phyloP scores from a whole-genome alignment of 2,113 vertebrate species.

The Shinisaurus crocodilurus region DNA sequence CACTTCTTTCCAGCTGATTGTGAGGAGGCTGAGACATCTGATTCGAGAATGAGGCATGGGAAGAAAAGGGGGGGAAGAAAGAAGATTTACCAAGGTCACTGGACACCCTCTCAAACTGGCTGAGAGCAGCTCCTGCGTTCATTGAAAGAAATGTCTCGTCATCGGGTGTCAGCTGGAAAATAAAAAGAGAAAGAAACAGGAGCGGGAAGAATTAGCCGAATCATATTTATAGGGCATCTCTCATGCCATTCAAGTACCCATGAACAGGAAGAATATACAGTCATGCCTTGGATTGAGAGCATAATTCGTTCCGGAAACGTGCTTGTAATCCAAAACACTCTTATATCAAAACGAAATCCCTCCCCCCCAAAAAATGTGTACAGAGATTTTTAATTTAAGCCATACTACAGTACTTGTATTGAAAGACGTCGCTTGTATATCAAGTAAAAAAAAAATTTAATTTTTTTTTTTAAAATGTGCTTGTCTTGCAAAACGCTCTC shows the following conservation, averaged over 20 bases:
- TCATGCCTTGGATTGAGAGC: too few relatives aligned
- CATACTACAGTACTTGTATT: too few relatives aligned
- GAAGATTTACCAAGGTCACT: conserved; percentile 85
- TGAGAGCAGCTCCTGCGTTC: conserved; percentile 89
- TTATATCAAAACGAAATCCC: too few relatives aligned
- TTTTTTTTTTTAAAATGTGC: too few relatives aligned
- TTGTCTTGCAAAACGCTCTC: too few relatives aligned
- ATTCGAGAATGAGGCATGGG: not conserved
- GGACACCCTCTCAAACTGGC: conserved; percentile 95
- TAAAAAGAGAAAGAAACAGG: conserved; percentile 14
- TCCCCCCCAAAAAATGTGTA: too few relatives aligned
- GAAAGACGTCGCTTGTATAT: too few relatives aligned
- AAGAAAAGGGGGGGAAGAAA: not conserved
- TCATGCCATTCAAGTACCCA: not conserved
- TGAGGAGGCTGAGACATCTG: not conserved
- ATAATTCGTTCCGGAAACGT: too few relatives aligned
- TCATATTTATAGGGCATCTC: not conserved
- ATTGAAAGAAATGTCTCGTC: conserved; percentile 91
- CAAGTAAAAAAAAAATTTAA: too few relatives aligned
- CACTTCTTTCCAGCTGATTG: not conserved
- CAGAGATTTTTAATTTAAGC: too few relatives aligned
- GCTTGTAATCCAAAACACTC: too few relatives aligned
- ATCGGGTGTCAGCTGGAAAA: conserved; percentile 86
- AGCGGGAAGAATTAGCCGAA: not conserved
- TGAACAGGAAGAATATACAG: too few relatives aligned